Evolutionary conservation across 1,140 invertebrate species (phyloP), one percentile per base, ranked within the genome.

Genomic region (Brachionus rotundiformis): DNA sequence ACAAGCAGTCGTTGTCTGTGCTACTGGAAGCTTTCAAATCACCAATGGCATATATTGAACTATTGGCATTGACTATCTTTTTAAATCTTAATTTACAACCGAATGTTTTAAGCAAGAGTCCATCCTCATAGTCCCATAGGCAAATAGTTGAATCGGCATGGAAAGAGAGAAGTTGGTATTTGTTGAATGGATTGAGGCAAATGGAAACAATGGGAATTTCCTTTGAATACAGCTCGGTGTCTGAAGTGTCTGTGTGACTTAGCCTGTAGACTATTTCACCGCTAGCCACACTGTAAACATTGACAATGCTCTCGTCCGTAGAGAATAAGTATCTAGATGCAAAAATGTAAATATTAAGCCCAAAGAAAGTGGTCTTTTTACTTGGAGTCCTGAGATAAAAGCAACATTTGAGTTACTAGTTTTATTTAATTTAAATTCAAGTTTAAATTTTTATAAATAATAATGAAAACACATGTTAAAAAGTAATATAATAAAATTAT

Each of bases 81-180:
- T 10, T 54, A 3, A 79, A 36, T 19, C 23, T 79, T 23, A 54
- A 29, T 25, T 73, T 27, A 8, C 19, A 16, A 19, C 41, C 76
- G 27, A 39, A 59, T 4, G 59, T 27, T 41, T 79, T 54, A 8
- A 81, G n/a, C 25, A 81, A 39, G 6, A 81, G 25, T 16, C 79
- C 79, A 19, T 81, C 79, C 10, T 81, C 79, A 65, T 81, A 81
- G 31, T 81, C 79, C 79, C 79, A 81, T 29, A 81, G 5, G 59
- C 54, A 63, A 31, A 68, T 68, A 3, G 41, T n/a, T 2, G 44
- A 49, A 47, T 81, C 65, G 23, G n/a, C 27, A 61, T 79, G 76
- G 33, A 79, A 59, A 39, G 31, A 27, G 8, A 79, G 36, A 2
- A 79, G 29, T 27, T 79, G 76, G 19, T 59, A 79, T 63, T 79